Evolutionary conservation across 2,888 invertebrate species (phyloP).

Genomic region (Rhopalosiphum nymphaeae): DNA sequence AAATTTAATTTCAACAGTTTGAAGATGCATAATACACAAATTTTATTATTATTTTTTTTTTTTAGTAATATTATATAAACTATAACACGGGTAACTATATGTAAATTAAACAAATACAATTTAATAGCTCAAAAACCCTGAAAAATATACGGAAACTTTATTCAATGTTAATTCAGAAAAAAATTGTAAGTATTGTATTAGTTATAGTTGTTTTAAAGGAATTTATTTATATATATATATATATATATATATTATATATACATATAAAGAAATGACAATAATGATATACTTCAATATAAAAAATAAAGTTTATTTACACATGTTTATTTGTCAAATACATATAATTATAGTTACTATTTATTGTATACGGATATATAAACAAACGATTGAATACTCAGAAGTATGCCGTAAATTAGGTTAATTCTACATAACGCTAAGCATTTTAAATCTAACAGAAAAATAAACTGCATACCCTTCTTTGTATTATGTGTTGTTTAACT

Average conservation of each 20-base stretch:
- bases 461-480: not conserved
- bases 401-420: not conserved
- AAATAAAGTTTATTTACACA: not conserved
- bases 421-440: not conserved
- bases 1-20: not conserved
- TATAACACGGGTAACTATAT: not conserved
- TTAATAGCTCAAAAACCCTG: not conserved
- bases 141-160: not conserved
- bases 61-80: not conserved
- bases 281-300: not conserved
- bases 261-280: not conserved
- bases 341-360: not conserved
- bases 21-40: not conserved
- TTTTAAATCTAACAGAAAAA: not conserved
- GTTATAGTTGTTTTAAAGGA: not conserved
- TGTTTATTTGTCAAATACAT: not conserved
- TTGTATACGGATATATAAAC: not conserved
- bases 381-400: slow-evolving; percentile 7
- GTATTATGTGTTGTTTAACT: not conserved
- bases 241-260: too few relatives aligned
- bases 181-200: not conserved
- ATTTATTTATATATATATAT: too few relatives aligned
- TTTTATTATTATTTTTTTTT: not conserved
- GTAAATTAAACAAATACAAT: not conserved
- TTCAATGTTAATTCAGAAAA: not conserved